Evolutionary conservation across 2,888 invertebrate species (phyloP), one percentile per base, ranked within the genome.

Genomic region (Heteromurus nitidus): DNA sequence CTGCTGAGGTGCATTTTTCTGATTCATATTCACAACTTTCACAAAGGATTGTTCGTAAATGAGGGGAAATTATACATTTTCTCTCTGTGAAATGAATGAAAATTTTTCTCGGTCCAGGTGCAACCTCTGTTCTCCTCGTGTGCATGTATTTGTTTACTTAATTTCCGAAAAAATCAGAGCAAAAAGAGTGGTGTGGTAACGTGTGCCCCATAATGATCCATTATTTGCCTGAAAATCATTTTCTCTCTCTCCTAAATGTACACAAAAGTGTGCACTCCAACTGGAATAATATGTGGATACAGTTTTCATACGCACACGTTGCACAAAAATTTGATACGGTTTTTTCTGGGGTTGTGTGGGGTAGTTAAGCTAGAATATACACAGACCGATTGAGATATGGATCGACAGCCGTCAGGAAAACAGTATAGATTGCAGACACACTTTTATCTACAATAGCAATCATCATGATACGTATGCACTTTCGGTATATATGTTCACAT

Each of bases 21-120:
- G 24, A 55, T 62, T 62, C 62, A 62, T 62, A 31, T n/a, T n/a
- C n/a, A n/a, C n/a, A n/a, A n/a, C n/a, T n/a, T n/a, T n/a, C n/a
- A n/a, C n/a, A n/a, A n/a, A n/a, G n/a, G n/a, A n/a, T 60, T 13
- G 60, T 62, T 30, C 62, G 62, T 62, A 31, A 62, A 62, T 62
- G n/a, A 31, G 26, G n/a, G n/a, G n/a, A n/a, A n/a, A n/a, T n/a
- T n/a, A n/a, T n/a, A n/a, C n/a, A 3, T 20, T 50, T 50, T n/a
- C n/a, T 5, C n/a, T 11, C 7, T 20, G n/a, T n/a, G n/a, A 7
- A 55, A 7, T 22, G 7, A 22, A 55, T 55, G 55, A 24, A n/a
- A n/a, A 55, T 55, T 55, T 55, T 55, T n/a, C 55, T 22, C 55
- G 55, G 55, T 55, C 55, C 55, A 55, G 55, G 55, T 55, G 55